Evolutionary conservation across 37 sponge, comb jelly and placozoan species (phyloP).

Genomic region (Oopsacas minuta): DNA sequence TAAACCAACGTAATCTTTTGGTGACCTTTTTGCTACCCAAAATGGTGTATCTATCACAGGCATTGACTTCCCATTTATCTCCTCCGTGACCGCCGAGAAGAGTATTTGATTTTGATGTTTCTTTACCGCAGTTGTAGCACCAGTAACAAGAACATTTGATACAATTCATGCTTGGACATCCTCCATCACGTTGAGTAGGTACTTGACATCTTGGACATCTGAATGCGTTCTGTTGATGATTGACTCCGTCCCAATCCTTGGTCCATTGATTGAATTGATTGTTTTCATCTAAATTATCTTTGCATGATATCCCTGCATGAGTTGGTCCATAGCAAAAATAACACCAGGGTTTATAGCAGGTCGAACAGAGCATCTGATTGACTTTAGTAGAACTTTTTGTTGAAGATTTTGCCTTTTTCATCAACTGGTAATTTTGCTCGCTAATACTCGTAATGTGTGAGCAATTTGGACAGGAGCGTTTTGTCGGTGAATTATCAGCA

Average conservation of each 20-base stretch:
- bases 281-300: neutral
- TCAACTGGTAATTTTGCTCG: neutral
- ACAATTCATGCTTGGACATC: neutral
- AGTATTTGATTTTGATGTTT: neutral
- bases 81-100: neutral
- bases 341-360: neutral
- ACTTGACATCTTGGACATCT: neutral
- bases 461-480: neutral
- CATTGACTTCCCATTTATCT: neutral
- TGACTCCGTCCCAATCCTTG: neutral
- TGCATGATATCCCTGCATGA: neutral
- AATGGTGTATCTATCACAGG: neutral
- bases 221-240: slow-evolving; percentile 1
- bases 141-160: neutral
- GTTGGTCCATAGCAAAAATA: neutral
- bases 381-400: neutral
- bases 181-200: neutral
- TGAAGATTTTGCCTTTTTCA: neutral
- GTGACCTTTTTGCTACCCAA: neutral
- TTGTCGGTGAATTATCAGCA: neutral
- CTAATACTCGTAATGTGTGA: neutral
- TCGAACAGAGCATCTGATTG: neutral
- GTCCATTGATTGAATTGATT: neutral
- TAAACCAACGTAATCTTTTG: neutral
- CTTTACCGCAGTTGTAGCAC: neutral